A percentile compares a stretch with the other conserved stretches of the same genome.
phyloP scores from a whole-genome alignment of 2,888 invertebrate species.

The Gortyna flavago region DNA sequence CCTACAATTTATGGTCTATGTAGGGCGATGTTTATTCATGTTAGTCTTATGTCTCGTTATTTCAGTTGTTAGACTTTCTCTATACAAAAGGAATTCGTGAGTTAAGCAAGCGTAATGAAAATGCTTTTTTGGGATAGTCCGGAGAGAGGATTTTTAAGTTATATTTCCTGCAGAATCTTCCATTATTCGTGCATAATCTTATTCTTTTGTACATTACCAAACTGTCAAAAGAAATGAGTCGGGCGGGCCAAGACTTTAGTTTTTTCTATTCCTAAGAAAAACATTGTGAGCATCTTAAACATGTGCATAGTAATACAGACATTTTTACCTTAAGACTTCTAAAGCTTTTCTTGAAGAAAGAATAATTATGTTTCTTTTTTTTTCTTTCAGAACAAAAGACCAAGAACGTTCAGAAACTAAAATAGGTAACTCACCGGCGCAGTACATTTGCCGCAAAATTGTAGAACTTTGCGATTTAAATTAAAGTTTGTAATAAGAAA shows the following conservation, averaged over 20 bases:
- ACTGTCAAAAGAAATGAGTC: neutral
- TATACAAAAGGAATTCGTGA: neutral
- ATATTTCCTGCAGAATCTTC: neutral
- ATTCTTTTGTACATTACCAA: neutral
- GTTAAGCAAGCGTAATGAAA: neutral
- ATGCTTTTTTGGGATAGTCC: neutral
- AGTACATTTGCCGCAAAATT: conserved; percentile 41
- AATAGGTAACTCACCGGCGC: conserved; percentile 33
- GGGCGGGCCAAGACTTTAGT: neutral
- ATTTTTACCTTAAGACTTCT: neutral
- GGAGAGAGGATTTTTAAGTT: neutral
- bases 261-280: neutral
- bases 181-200: neutral
- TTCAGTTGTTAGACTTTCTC: neutral
- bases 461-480: conserved; percentile 54
- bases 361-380: conserved; percentile 19
- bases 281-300: neutral
- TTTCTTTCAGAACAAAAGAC: conserved; percentile 28
- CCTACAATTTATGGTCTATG: neutral
- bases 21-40: neutral
- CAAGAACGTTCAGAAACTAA: conserved; percentile 40
- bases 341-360: conserved; percentile 12
- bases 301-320: neutral
- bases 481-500: conserved; percentile 57
- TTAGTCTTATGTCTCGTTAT: neutral